These are phyloP conservation scores for Panulirus ornatus DNA, from an alignment of 1,140 invertebrate genomes.

Conservation along the genomic window DNA sequence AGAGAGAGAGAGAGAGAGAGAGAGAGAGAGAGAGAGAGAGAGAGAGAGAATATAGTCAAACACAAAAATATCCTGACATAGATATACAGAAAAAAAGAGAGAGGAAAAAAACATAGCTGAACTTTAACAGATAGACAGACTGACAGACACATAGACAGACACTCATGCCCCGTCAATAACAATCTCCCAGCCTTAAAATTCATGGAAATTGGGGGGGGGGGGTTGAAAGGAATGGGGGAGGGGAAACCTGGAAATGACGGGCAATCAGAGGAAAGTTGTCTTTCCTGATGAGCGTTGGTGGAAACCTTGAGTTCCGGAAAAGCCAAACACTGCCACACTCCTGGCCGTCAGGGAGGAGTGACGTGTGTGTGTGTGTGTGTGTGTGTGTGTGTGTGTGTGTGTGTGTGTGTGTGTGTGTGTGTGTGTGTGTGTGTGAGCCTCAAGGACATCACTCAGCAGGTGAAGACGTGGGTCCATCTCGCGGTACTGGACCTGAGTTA, in stretches of 20 bases:
- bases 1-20: conserved; percentile 23
- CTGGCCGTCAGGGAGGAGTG: not conserved
- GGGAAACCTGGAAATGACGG: not conserved
- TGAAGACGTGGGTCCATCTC: too few species aligned
- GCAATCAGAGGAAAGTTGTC: not conserved
- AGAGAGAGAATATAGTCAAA: not conserved
- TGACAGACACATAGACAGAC: too few species aligned
- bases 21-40: conserved; percentile 3
- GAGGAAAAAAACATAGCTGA: not conserved
- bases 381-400: conserved; percentile 7
- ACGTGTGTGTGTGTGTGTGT: too few species aligned
- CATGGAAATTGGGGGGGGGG: too few species aligned
- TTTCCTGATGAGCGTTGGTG: not conserved
- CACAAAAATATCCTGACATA: too few species aligned
- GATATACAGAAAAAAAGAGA: not conserved
- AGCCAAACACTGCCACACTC: not conserved
- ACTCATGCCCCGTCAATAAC: too few species aligned
- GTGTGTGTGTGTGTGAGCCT: conserved; percentile 3
- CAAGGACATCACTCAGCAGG: too few species aligned
- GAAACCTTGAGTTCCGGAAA: not conserved
- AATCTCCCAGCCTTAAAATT: too few species aligned
- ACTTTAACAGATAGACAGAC: too few species aligned
- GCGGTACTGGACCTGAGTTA: too few species aligned
- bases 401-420: conserved; percentile 7
- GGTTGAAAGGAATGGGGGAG: not conserved